phyloP scores from a whole-genome alignment of 2,113 vertebrate genomes.

The Chaetura pelagica region DNA sequence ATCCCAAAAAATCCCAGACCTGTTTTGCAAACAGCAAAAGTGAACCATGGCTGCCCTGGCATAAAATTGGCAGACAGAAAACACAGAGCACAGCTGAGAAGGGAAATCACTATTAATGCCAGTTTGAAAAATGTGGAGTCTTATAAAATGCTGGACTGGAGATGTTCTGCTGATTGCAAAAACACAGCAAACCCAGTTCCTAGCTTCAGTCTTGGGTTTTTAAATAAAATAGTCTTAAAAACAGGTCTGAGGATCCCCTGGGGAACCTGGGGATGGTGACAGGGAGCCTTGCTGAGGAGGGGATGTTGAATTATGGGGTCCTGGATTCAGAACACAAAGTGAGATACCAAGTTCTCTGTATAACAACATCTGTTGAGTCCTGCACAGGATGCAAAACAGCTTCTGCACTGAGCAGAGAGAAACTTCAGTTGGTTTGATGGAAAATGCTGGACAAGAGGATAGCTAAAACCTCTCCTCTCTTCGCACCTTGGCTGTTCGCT shows the following conservation, averaged over 20 bases:
- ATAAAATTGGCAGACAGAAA: background rate
- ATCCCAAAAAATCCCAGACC: background rate
- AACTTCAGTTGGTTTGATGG: background rate
- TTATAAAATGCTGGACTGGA: background rate
- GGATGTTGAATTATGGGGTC: background rate
- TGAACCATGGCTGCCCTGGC: background rate
- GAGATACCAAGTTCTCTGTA: background rate
- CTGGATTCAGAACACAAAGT: background rate
- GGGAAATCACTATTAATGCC: background rate
- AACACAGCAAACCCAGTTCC: background rate
- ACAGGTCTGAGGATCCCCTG: background rate
- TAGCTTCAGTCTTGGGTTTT: background rate
- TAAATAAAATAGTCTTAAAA: background rate
- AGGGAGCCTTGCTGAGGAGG: background rate
- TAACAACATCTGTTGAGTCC: background rate
- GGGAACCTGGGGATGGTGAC: rapidly evolving
- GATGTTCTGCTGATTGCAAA: background rate
- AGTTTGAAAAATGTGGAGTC: background rate
- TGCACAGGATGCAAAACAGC: background rate
- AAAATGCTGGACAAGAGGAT: background rate
- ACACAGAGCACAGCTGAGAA: background rate
- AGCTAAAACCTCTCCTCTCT: background rate
- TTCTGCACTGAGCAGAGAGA: background rate
- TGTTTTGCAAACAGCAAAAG: background rate
- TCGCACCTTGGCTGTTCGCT: background rate